phyloP scores from a whole-genome alignment of 2,113 vertebrate genomes.

The Aegithalos caudatus region DNA sequence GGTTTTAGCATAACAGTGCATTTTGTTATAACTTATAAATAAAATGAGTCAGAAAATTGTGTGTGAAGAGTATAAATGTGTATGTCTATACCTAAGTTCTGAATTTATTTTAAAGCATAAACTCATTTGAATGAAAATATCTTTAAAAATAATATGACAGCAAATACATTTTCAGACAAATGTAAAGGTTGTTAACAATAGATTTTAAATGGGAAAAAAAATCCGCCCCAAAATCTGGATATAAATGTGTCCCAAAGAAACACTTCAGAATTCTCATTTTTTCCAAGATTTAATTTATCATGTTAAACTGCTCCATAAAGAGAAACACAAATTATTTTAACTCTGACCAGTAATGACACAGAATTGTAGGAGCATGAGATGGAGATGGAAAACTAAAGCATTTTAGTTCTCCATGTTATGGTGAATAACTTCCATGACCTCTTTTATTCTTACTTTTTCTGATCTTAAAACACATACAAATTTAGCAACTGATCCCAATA shows the following conservation, averaged over 20 bases:
- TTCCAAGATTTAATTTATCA: background rate
- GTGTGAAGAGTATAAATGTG: background rate
- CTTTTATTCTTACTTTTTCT: background rate
- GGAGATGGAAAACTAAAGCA: background rate
- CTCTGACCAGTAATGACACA: background rate
- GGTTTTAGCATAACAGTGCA: background rate
- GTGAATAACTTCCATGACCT: background rate
- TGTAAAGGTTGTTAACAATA: background rate
- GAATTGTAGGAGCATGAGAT: background rate
- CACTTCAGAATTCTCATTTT: background rate
- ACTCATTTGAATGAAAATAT: background rate
- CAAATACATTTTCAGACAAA: background rate
- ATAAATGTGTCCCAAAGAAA: background rate
- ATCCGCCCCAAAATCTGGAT: background rate
- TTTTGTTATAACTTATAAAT: background rate
- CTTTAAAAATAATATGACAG: background rate
- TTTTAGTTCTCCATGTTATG: background rate
- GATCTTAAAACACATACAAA: background rate
- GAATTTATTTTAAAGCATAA: background rate
- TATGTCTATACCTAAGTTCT: background rate
- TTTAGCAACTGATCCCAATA: background rate
- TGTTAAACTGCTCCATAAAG: background rate
- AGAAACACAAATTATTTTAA: background rate
- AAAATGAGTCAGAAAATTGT: background rate
- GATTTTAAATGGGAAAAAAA: background rate